Percentiles rank a stretch among this genome's conserved stretches.
Evolutionary conservation across 2,113 vertebrate genomes (phyloP).

Genomic region (Macaca mulatta): DNA sequence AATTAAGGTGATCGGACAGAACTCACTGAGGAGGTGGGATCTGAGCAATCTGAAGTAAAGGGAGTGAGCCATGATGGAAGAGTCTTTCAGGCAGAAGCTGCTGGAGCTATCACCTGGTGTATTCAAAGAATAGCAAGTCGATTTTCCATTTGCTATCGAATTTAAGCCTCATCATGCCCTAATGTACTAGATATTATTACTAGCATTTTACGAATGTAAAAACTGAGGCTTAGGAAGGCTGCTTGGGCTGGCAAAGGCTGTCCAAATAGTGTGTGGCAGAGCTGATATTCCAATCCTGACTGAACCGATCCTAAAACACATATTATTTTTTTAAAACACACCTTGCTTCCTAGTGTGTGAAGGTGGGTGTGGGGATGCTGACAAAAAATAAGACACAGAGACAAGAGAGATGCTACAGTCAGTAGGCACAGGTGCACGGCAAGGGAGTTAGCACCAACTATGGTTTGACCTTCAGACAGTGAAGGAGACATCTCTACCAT

Average conservation of each 20-base stretch:
- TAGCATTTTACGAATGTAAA: constrained; percentile 15
- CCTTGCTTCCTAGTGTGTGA: neutral
- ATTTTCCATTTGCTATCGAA: neutral
- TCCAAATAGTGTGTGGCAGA: neutral
- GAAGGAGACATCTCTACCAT: neutral
- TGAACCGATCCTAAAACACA: neutral
- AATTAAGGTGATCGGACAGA: neutral
- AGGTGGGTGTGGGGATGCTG: neutral
- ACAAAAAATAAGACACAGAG: neutral
- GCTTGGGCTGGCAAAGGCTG: neutral
- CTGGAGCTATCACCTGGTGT: neutral
- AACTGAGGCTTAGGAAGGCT: neutral
- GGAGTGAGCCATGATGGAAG: neutral
- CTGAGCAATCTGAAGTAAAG: neutral
- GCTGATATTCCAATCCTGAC: neutral
- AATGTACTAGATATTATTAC: neutral
- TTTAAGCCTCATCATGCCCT: neutral
- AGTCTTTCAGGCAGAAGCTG: neutral
- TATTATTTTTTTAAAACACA: neutral
- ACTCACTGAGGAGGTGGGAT: neutral
- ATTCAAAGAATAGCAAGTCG: neutral
- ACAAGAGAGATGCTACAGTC: neutral
- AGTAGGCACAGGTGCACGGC: neutral
- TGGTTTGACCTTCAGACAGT: neutral
- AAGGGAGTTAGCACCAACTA: neutral